Base-by-base conservation (phyloP, 2,888 invertebrate species). In the Trichogramma dendrolimi region DNA sequence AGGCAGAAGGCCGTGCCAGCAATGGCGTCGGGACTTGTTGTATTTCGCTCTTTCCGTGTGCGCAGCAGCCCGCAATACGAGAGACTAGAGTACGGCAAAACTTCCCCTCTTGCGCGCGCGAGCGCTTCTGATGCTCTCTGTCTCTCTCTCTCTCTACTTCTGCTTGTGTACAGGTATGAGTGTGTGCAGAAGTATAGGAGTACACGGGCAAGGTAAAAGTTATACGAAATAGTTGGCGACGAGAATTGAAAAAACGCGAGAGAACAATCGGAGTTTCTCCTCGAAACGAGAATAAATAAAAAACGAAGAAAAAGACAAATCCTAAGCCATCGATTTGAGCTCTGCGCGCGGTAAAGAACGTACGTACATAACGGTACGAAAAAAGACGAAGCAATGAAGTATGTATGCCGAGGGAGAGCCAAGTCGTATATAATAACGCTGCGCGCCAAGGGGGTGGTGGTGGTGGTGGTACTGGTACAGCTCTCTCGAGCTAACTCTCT, bases 11-110 rank as follows among this genome's bases (percentile, higher is more conserved):
- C 72, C 73, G 74, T 74, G 66, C 72, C 74, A 77, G 78, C 78
- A 78, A 79, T 79, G 79, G 79, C 79, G 78, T 70, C 76, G 72
- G 73, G 77, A 78, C 77, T 77, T 77, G 77, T 78, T 77, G 76
- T 78, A 77, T 78, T 77, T 77, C 75, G 77, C 77, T 77, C 67
- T 27, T 76, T 71, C 73, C 53, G 6, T 27, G n/a, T 40, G 51
- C 10, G 55, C 38, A 44, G 11, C 14, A 49, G 58, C 47, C 11
- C 47, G 27, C 6, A 47, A 53, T 42, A 40, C 40, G 58, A 10
- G 14, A 42, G 8, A 59, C 38, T 40, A 27, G 41, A 47, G 42
- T n/a, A 8, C 27, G 11, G 10, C 14, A n/a, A 51, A 50, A 27
- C 49, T 53, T 53, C 42, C 39, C 10, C 7, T 10, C 53, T 39